phyloP scores from a whole-genome alignment of 2,888 invertebrate species.

The Spilarctia lutea region DNA sequence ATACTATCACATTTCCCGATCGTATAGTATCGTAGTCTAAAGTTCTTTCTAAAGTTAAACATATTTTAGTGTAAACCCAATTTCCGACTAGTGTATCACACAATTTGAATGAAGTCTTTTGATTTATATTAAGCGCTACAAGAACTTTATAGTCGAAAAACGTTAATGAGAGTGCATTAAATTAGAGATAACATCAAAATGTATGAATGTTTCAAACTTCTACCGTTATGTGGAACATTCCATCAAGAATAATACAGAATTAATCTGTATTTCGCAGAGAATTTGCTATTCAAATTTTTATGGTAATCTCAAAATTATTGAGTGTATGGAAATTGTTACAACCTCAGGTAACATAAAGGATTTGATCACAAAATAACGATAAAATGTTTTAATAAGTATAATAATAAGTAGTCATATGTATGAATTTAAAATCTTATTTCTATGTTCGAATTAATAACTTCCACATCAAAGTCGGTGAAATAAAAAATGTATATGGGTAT shows the following conservation, averaged over 20 bases:
- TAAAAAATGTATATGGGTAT: not conserved
- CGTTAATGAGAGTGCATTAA: not conserved
- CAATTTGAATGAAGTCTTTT: too few relatives aligned
- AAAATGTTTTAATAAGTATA: not conserved
- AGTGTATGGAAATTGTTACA: constrained; percentile 19
- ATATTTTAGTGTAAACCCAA: too few relatives aligned
- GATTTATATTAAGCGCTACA: not conserved
- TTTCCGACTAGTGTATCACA: too few relatives aligned
- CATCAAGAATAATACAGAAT: constrained; percentile 10
- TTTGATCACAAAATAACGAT: not conserved
- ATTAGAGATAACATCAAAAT: constrained; percentile 1
- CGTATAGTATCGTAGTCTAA: too few relatives aligned
- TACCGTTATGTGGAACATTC: constrained; percentile 16
- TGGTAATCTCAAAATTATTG: constrained; percentile 26
- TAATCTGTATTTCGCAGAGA: constrained; percentile 26
- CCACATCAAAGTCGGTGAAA: too few relatives aligned
- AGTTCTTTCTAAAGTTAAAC: too few relatives aligned
- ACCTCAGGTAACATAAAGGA: not conserved
- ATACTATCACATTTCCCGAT: too few relatives aligned
- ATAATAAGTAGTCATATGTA: too few relatives aligned
- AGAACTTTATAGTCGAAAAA: not conserved
- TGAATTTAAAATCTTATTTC: too few relatives aligned
- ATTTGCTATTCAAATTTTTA: constrained; percentile 27
- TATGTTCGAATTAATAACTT: not conserved
- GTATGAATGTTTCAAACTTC: constrained; percentile 19